These are phyloP conservation scores for Caenorhabditis doughertyi DNA, from an alignment of 2,888 invertebrate genomes.

Conservation along the genomic window DNA sequence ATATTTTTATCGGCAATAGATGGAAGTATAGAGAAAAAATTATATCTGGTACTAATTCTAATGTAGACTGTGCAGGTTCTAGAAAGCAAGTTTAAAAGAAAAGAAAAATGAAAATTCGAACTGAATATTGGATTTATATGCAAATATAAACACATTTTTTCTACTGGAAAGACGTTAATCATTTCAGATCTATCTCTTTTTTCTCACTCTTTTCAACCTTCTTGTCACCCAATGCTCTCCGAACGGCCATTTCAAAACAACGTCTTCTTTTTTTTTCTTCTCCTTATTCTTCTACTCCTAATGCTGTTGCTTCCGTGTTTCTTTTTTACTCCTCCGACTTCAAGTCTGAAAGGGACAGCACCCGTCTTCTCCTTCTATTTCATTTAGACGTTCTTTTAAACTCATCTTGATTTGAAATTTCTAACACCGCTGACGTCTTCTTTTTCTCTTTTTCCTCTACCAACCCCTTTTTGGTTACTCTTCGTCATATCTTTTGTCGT, in stretches of 20 bases:
- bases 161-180: constrained; percentile 43
- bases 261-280: constrained; percentile 37
- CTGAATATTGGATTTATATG: neutral
- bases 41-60: no score
- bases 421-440: constrained; percentile 33
- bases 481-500: constrained; percentile 25
- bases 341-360: constrained; percentile 37
- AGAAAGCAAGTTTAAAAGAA: neutral
- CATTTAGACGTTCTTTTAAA: constrained; percentile 3
- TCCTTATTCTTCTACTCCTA: constrained; percentile 35
- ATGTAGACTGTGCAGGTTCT: neutral
- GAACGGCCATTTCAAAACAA: constrained; percentile 51
- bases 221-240: constrained; percentile 48
- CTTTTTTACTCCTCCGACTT: constrained; percentile 1
- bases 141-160: neutral
- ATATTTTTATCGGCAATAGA: no score
- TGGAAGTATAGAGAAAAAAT: no score
- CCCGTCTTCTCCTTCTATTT: constrained; percentile 1
- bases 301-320: constrained; percentile 31
- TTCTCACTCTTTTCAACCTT: constrained; percentile 50
- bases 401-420: constrained; percentile 22
- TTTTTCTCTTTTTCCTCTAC: constrained; percentile 16
- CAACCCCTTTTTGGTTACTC: neutral
- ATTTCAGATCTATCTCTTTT: constrained; percentile 36
- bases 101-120: neutral